These are phyloP conservation scores for Orgyia antiqua DNA, from an alignment of 2,888 invertebrate species.

Conservation along the genomic window DNA sequence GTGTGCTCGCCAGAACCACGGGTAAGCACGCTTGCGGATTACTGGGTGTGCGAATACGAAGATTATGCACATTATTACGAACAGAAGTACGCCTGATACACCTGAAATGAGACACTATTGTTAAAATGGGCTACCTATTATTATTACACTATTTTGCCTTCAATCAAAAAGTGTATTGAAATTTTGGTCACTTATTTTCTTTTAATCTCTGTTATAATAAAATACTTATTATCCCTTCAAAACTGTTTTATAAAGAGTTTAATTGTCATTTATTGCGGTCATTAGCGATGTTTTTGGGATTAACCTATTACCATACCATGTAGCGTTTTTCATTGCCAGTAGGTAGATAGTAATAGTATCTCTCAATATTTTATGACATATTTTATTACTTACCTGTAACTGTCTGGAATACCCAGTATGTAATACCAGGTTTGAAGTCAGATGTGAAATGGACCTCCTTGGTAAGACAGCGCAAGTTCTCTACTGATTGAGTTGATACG, in stretches of 20 bases:
- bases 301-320: too few species aligned
- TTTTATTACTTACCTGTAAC: constrained; percentile 94
- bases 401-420: constrained; percentile 97
- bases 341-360: too few species aligned
- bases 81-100: constrained; percentile 90
- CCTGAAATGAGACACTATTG: too few species aligned
- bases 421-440: constrained; percentile 95
- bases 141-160: neutral
- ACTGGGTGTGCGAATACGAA: constrained; percentile 97
- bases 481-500: constrained; percentile 95
- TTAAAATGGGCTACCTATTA: too few species aligned
- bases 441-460: constrained; percentile 96
- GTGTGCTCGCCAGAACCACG: constrained; percentile 97
- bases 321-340: too few species aligned
- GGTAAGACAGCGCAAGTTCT: constrained; percentile 93
- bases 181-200: too few species aligned
- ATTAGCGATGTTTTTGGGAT: too few species aligned
- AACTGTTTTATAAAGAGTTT: too few species aligned
- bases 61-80: constrained; percentile 94
- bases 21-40: constrained; percentile 94
- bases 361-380: too few species aligned
- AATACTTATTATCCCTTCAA: too few species aligned
- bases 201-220: too few species aligned
- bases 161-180: neutral
- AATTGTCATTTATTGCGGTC: too few species aligned